Conservation (phyloP, 2,113 vertebrate species). For the Seriola aureovittata region DNA sequence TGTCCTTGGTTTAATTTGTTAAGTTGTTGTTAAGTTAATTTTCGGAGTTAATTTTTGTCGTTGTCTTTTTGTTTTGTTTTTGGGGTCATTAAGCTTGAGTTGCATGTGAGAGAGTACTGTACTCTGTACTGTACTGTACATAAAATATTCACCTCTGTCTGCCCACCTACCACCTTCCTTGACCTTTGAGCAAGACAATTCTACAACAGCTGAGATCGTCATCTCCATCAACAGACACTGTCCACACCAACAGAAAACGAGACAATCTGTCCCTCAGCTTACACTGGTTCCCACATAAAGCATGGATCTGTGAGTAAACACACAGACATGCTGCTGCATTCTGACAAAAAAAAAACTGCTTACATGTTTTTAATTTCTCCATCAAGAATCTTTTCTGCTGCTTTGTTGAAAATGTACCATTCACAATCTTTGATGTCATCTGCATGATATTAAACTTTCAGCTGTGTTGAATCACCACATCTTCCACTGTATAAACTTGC, state of each 20-base stretch:
- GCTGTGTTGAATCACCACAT: neutral
- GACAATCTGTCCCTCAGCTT: conserved; percentile 37
- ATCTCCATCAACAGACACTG: conserved; percentile 6
- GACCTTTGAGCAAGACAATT: no score
- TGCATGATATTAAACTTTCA: neutral
- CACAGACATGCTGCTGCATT: neutral
- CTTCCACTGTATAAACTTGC: no score
- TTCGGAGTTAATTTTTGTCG: no score
- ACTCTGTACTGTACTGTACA: no score
- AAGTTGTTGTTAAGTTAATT: no score
- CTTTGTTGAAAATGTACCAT: neutral
- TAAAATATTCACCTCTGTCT: no score
- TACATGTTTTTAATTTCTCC: neutral
- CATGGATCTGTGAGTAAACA: conserved; percentile 29
- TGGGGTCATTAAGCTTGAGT: no score
- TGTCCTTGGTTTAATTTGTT: no score
- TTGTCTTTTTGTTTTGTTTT: no score
- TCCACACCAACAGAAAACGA: conserved; percentile 33
- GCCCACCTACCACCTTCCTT: no score
- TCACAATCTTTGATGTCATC: neutral
- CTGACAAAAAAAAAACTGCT: neutral
- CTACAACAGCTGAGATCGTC: neutral
- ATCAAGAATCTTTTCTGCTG: neutral
- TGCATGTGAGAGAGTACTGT: no score
- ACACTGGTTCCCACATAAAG: conserved; percentile 11